Base-by-base conservation (phyloP, 2,113 vertebrate species). In the Nothocercus nigrocapillus region DNA sequence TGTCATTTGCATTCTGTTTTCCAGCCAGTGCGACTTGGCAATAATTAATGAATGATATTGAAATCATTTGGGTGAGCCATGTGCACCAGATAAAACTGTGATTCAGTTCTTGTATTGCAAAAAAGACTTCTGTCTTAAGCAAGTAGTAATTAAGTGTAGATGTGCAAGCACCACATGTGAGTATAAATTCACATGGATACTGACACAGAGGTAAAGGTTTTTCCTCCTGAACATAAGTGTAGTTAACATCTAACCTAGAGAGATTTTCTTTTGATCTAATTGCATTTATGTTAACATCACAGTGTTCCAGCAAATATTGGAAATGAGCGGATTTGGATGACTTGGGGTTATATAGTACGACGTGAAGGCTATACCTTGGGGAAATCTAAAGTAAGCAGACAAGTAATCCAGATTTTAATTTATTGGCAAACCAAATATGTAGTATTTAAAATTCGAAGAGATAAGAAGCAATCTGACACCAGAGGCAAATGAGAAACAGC, bases 331-430 rank as follows among this genome's bases (percentile, higher is more conserved):
- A 95, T 97, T 97, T 97, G 87, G 66, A 84, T 84, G 64, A 38
- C 49, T 4, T n/a, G 58, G 88, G 76, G 62, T 94, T 94, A 63
- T 77, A 36, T 10, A 93, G 51, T 62, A 77, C 82, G 22, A 70
- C 34, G 85, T 88, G 92, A 91, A 95, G 86, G 82, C 75, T 93
- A 27, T 96, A 97, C 97, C 97, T 97, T 93, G 54, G 97, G 95
- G 96, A 97, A 97, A 98, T 94, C 95, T 97, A 95, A 96, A 95
- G 88, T n/a, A 89, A 87, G 90, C 95, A 96, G 89, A 91, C 44
- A 76, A 97, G 94, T 98, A 98, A 98, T 98, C 97, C 97, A 93
- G 86, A 95, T 97, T 97, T 88, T 94, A 97, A 96, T 97, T 96
- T 96, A 91, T 92, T 69, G 93, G 91, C 92, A 95, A 95, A 96